Evolutionary conservation across 2,888 invertebrate genomes (phyloP).

Genomic region (Ceriagrion tenellum): DNA sequence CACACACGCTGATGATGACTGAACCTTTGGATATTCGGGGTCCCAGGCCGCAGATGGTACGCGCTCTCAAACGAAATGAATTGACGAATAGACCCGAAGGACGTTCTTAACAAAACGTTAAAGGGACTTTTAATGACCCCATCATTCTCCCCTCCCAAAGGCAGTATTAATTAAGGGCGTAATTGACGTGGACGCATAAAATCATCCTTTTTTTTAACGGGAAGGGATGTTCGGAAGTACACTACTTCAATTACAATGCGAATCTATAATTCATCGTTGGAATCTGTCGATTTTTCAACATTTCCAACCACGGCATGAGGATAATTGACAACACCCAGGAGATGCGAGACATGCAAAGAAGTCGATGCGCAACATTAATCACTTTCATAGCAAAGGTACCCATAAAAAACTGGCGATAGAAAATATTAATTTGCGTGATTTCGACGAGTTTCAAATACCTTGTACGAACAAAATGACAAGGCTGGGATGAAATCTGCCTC

Average conservation of each 20-base stretch:
- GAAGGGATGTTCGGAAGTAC: background rate
- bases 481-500: no score
- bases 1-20: background rate
- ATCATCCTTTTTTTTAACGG: background rate
- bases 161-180: background rate
- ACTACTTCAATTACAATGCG: background rate
- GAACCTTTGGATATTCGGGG: background rate
- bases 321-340: background rate
- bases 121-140: conserved; percentile 15
- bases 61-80: background rate
- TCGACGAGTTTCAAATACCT: no score
- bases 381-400: background rate
- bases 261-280: background rate
- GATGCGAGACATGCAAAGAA: background rate
- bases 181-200: background rate
- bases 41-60: background rate
- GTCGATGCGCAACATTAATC: background rate
- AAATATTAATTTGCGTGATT: background rate
- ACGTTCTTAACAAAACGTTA: conserved; percentile 27
- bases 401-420: background rate
- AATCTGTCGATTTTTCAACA: background rate
- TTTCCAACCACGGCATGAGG: background rate
- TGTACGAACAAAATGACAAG: no score
- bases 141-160: background rate
- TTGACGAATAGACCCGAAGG: background rate